Evolutionary conservation across 1,140 invertebrate genomes (phyloP), one percentile per base, ranked within the genome.

Genomic region (Ephestia elutella): DNA sequence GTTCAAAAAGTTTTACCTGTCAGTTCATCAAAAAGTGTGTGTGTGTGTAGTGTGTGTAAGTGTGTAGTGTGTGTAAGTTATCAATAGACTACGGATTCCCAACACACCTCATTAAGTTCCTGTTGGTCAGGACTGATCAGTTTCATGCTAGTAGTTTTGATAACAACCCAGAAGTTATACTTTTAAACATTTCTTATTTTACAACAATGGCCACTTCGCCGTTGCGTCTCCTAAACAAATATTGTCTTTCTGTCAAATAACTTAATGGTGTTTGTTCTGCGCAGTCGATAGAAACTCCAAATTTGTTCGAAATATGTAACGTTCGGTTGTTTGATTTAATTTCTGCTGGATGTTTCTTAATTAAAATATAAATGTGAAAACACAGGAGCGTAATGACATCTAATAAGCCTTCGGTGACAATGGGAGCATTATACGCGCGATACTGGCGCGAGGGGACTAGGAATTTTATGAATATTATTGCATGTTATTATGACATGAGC

Each of bases 351-450:
- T 49, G 30, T 57, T 53, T 56, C 50, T 72, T 65, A 68, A 71
- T 68, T 69, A 69, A 66, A 69, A 69, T 66, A 60, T 72, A 72
- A 72, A 68, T 71, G 61, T 49, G 60, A 50, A 49, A 57, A 60
- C 59, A 68, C 63, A 62, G 60, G 50, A 68, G 62, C 62, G 66
- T 66, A 69, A 72, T 72, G 63, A 68, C 55, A 59, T 56, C 60
- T 72, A 72, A 69, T 72, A 72, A 72, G 66, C 65, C 60, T 66
- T 64, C 57, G 59, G 57, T 64, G 64, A 65, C 66, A 69, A 72
- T 60, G 57, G 54, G 49, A 63, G 57, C 54, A 54, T 56, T 63
- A 59, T 65, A 62, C 54, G 51, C 48, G 49, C 19, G 48, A 25
- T 53, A 13, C 50, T n/a, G 20, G 11, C 3, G 13, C 7, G 21